Conservation (phyloP, 2,888 invertebrate genomes). For the Machimus rusticus region DNA sequence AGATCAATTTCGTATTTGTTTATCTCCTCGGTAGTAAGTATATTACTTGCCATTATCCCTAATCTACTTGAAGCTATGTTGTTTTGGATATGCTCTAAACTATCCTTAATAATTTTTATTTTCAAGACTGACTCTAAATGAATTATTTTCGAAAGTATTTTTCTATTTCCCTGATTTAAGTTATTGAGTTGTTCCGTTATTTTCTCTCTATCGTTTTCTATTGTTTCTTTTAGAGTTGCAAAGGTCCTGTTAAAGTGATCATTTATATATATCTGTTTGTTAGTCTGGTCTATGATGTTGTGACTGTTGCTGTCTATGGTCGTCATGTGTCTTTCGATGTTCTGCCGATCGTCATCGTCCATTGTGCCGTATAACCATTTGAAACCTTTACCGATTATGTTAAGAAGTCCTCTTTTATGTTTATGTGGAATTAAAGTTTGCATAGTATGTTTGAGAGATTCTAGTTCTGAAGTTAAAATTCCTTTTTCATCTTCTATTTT, state of each 20-base stretch:
- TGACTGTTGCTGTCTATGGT: slow-evolving; percentile 36
- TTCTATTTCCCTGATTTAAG: not conserved
- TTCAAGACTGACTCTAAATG: slow-evolving; percentile 9
- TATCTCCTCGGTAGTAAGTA: slow-evolving; percentile 40
- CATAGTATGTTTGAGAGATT: not conserved
- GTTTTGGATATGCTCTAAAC: slow-evolving; percentile 29
- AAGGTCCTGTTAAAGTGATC: slow-evolving; percentile 39
- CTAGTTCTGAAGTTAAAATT: not conserved
- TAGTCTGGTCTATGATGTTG: slow-evolving; percentile 23
- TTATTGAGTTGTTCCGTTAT: not conserved
- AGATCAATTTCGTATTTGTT: slow-evolving; percentile 25
- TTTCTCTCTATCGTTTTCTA: slow-evolving; percentile 10
- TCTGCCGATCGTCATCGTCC: slow-evolving; percentile 30
- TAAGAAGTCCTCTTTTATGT: slow-evolving; percentile 32
- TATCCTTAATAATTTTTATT: slow-evolving; percentile 18
- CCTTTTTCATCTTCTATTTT: not conserved
- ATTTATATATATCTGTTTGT: too few relatives aligned
- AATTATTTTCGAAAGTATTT: not conserved
- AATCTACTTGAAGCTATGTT: slow-evolving; percentile 39
- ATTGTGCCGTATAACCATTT: slow-evolving; percentile 42
- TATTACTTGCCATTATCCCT: slow-evolving; percentile 32
- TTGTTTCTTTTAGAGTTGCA: not conserved
- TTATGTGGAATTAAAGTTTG: slow-evolving; percentile 26
- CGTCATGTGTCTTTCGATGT: slow-evolving; percentile 12
- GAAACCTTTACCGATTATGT: slow-evolving; percentile 11